Percentiles rank a stretch among this genome's conserved stretches.
These are phyloP conservation scores for Prosopocoilus inquinatus DNA, from an alignment of 2,888 invertebrate species.

Conservation along the genomic window DNA sequence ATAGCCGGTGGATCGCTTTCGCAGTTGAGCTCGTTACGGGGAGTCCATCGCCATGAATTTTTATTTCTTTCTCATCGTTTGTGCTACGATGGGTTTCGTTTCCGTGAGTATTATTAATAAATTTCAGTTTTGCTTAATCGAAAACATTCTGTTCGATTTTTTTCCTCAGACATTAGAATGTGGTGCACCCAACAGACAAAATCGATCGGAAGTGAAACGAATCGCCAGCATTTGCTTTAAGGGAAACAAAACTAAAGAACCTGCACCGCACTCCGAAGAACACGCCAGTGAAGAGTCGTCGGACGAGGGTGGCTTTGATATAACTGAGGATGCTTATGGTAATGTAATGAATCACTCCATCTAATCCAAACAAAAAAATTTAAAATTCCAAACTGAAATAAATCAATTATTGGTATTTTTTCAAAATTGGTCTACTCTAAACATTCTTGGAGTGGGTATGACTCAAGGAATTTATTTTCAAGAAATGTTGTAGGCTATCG, in stretches of 20 bases:
- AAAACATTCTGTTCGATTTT: neutral
- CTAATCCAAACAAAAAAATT: too few relatives aligned
- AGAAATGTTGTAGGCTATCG: too few relatives aligned
- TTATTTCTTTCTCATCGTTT: neutral
- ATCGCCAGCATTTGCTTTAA: conserved; percentile 6
- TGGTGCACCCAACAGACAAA: conserved; percentile 30
- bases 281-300: neutral
- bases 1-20: neutral
- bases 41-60: neutral
- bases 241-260: conserved; percentile 13
- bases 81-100: neutral
- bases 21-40: neutral
- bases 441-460: too few relatives aligned
- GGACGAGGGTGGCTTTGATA: neutral
- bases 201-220: conserved; percentile 8
- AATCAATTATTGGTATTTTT: too few relatives aligned
- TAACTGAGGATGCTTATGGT: too few relatives aligned
- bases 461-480: too few relatives aligned
- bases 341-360: too few relatives aligned
- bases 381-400: too few relatives aligned
- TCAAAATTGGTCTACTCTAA: too few relatives aligned
- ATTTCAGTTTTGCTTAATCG: neutral
- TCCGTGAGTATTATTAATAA: neutral
- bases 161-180: conserved; percentile 43
- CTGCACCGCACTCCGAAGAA: neutral